Conservation (phyloP, 2,113 vertebrate species). For the Onychorhynchus coronatus region DNA sequence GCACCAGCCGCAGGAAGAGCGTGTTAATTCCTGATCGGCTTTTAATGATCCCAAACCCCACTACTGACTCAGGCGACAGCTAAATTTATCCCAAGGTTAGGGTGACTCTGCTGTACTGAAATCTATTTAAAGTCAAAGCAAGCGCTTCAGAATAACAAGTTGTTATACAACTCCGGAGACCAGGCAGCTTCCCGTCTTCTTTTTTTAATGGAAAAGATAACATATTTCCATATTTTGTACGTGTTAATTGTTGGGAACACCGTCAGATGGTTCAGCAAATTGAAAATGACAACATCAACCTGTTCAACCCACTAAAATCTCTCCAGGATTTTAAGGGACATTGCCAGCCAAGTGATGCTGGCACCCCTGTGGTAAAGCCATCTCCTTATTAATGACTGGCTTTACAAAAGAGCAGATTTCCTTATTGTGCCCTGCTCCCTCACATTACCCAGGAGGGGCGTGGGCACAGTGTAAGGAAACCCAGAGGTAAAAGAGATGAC, state of each 20-base stretch:
- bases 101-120: slow-evolving; percentile 22
- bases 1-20: neutral
- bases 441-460: neutral
- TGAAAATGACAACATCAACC: slow-evolving; percentile 78
- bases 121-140: slow-evolving; percentile 59
- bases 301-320: slow-evolving; percentile 68
- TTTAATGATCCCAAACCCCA: slow-evolving; percentile 47
- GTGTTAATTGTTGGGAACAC: slow-evolving; percentile 73
- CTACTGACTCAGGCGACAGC: slow-evolving; percentile 30
- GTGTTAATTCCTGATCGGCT: neutral
- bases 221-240: slow-evolving; percentile 54
- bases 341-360: slow-evolving; percentile 53
- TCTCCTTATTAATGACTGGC: slow-evolving; percentile 65
- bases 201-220: slow-evolving; percentile 49
- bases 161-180: slow-evolving; percentile 21
- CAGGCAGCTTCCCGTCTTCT: slow-evolving; percentile 9
- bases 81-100: slow-evolving; percentile 65
- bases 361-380: slow-evolving; percentile 60
- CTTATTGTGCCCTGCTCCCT: neutral
- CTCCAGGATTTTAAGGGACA: slow-evolving; percentile 61
- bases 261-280: slow-evolving; percentile 72
- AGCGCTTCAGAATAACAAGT: slow-evolving; percentile 32
- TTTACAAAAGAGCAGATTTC: slow-evolving; percentile 60
- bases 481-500: neutral
- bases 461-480: neutral